phyloP scores from a whole-genome alignment of 2,888 invertebrate genomes.

The Microchrysa polita region DNA sequence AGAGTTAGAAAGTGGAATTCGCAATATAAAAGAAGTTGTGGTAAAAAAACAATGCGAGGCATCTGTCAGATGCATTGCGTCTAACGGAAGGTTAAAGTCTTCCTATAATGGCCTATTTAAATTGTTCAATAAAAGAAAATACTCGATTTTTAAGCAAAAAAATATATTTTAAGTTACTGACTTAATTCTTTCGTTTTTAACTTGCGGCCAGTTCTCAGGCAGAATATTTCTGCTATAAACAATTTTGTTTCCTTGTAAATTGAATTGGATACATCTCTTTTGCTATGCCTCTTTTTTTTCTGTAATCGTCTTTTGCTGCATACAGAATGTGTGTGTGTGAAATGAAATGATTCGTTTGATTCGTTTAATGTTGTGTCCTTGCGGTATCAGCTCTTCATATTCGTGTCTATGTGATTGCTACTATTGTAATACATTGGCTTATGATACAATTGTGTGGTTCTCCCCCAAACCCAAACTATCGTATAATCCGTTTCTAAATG shows the following conservation, averaged over 20 bases:
- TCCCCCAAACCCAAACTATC: conserved; percentile 46
- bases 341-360: background rate
- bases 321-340: background rate
- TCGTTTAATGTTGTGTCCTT: conserved; percentile 13
- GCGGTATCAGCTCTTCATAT: conserved; percentile 12
- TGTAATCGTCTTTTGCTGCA: background rate
- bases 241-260: too few relatives aligned
- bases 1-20: too few relatives aligned
- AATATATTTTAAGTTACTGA: background rate
- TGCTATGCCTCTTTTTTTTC: background rate
- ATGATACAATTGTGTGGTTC: conserved; percentile 45
- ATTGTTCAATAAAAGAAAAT: too few relatives aligned
- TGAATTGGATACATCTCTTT: too few relatives aligned
- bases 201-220: background rate
- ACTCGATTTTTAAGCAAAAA: too few relatives aligned
- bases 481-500: conserved; percentile 42
- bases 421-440: conserved; percentile 46
- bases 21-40: too few relatives aligned
- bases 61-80: too few relatives aligned
- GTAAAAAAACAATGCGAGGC: too few relatives aligned
- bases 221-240: background rate
- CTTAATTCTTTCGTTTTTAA: background rate
- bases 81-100: too few relatives aligned
- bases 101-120: too few relatives aligned
- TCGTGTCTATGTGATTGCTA: conserved; percentile 48